Percentiles rank a stretch among this genome's conserved stretches.
Evolutionary conservation across 2,797 vertebrate species (phyloP).

Genomic region (Choloepus didactylus): DNA sequence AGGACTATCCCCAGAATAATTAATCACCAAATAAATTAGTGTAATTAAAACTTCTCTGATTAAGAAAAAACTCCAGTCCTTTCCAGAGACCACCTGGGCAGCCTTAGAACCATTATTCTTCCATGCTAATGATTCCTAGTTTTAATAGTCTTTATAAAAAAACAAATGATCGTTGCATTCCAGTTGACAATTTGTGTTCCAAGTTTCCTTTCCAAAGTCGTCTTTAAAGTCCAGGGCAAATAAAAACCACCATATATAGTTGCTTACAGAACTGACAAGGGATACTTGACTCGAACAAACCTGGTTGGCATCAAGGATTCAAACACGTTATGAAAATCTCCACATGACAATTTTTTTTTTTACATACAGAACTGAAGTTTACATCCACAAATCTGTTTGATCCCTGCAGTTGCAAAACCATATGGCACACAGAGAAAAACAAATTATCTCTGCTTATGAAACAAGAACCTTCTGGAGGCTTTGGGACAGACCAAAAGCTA

Average conservation of each 20-base stretch:
- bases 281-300: slow-evolving; percentile 70
- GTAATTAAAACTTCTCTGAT: slow-evolving; percentile 71
- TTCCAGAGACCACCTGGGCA: slow-evolving; percentile 81
- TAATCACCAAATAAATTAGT: slow-evolving; percentile 65
- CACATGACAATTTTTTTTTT: slow-evolving; percentile 65
- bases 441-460: slow-evolving; percentile 85
- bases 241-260: slow-evolving; percentile 73
- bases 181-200: slow-evolving; percentile 78
- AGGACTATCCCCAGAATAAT: slow-evolving; percentile 64
- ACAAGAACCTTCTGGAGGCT: slow-evolving; percentile 83
- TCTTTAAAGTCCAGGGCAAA: slow-evolving; percentile 78
- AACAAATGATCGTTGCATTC: slow-evolving; percentile 76
- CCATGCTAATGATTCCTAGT: slow-evolving; percentile 73
- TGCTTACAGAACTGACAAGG: slow-evolving; percentile 74
- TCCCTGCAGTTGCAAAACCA: slow-evolving; percentile 84
- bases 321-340: slow-evolving; percentile 78
- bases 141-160: slow-evolving; percentile 76
- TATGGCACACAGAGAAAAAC: slow-evolving; percentile 84
- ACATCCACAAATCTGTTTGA: slow-evolving; percentile 85
- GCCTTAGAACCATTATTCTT: slow-evolving; percentile 70
- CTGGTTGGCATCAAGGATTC: slow-evolving; percentile 77
- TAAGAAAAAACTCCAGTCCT: slow-evolving; percentile 65
- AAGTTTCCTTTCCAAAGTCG: slow-evolving; percentile 78
- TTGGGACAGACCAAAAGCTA: slow-evolving; percentile 77
- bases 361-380: slow-evolving; percentile 80